phyloP scores from a whole-genome alignment of 2,888 invertebrate species.

The Lordiphosa andalusiaca region DNA sequence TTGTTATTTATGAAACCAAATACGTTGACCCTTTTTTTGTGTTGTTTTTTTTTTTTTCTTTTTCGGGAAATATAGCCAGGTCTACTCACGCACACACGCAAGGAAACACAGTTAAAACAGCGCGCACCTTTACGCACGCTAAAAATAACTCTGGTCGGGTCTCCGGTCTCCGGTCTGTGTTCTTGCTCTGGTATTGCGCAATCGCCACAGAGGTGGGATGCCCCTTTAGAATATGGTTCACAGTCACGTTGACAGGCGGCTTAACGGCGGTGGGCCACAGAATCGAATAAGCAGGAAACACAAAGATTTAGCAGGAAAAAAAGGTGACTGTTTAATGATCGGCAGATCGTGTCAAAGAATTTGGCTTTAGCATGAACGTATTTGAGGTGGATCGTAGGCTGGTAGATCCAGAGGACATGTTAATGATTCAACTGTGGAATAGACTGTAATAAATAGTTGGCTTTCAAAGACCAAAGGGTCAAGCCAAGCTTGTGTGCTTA shows the following conservation, averaged over 20 bases:
- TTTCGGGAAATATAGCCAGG: slow-evolving; percentile 2
- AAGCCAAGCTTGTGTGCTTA: too few relatives aligned
- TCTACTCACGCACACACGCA: slow-evolving; percentile 12
- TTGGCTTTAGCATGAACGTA: too few relatives aligned
- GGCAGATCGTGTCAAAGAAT: too few relatives aligned
- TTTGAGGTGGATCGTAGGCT: too few relatives aligned
- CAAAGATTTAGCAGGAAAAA: too few relatives aligned
- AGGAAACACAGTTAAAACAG: slow-evolving; percentile 32
- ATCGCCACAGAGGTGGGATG: slow-evolving; percentile 41
- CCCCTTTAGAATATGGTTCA: slow-evolving; percentile 8
- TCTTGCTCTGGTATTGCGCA: slow-evolving; percentile 55
- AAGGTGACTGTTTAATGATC: too few relatives aligned
- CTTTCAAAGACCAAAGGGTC: too few relatives aligned
- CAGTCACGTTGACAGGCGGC: slow-evolving; percentile 1
- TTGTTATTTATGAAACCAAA: slow-evolving; percentile 54
- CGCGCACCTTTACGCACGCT: slow-evolving; percentile 15
- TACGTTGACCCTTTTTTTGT: slow-evolving; percentile 56
- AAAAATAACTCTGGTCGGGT: slow-evolving; percentile 29
- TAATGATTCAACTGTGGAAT: too few relatives aligned
- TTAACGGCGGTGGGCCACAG: background rate
- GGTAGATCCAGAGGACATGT: too few relatives aligned
- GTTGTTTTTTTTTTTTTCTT: background rate
- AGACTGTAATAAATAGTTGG: too few relatives aligned
- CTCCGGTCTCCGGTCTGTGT: slow-evolving; percentile 19
- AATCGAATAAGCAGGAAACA: too few relatives aligned